Conservation (phyloP, 2,888 invertebrate species). For the Stictocephala bisonia region DNA sequence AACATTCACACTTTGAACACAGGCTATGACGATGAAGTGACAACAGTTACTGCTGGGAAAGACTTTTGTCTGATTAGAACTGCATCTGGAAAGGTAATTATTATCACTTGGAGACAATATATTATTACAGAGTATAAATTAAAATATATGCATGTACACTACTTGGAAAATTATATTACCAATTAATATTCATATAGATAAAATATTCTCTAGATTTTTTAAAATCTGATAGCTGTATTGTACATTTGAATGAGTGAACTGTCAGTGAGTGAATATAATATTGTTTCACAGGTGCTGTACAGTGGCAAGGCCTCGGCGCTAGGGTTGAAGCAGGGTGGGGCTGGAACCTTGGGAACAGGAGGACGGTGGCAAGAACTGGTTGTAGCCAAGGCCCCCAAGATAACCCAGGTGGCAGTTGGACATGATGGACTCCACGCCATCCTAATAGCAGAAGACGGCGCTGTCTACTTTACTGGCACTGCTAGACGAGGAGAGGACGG, state of each 20-base stretch:
- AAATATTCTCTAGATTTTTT: no score
- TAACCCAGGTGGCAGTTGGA: conserved; percentile 85
- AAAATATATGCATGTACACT: no score
- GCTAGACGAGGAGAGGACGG: conserved; percentile 95
- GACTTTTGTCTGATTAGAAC: conserved; percentile 90
- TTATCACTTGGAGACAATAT: no score
- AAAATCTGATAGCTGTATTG: no score
- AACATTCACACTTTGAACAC: conserved; percentile 65
- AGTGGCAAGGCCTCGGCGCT: conserved; percentile 88
- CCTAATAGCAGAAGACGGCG: conserved; percentile 92
- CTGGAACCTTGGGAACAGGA: conserved; percentile 29
- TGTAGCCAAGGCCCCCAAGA: conserved; percentile 78
- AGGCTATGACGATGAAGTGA: conserved; percentile 81
- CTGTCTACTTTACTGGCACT: conserved; percentile 86
- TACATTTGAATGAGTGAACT: no score
- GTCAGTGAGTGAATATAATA: conserved; percentile 35
- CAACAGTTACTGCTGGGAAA: conserved; percentile 84
- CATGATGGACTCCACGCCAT: conserved; percentile 95
- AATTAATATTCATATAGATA: background rate
- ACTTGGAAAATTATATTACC: background rate
- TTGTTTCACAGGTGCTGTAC: conserved; percentile 78
- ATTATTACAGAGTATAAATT: no score
- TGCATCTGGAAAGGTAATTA: conserved; percentile 80
- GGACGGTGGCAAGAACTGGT: conserved; percentile 68
- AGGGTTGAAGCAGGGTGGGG: conserved; percentile 76